Evolutionary conservation across 2,797 vertebrate genomes (phyloP).

Genomic region (Eurystomus glaucurus): DNA sequence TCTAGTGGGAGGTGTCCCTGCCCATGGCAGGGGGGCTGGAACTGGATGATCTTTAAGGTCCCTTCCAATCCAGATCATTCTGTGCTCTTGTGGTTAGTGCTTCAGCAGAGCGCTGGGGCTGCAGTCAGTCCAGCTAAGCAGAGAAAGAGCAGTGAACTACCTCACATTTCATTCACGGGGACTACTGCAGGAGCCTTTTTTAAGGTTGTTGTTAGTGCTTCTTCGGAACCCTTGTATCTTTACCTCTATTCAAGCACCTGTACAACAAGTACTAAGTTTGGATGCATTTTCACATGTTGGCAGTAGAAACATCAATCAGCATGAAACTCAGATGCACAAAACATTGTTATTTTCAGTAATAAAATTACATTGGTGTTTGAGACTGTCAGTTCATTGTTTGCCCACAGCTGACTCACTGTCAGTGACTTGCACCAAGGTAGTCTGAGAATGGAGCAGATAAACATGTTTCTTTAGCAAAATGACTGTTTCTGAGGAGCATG

Average conservation of each 20-base stretch:
- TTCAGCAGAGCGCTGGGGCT: neutral
- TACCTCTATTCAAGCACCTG: neutral
- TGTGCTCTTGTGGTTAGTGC: neutral
- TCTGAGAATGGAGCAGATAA: neutral
- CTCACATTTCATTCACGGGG: neutral
- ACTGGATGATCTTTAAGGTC: too few species aligned
- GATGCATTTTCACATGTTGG: neutral
- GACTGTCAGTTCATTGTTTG: neutral
- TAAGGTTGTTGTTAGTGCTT: neutral
- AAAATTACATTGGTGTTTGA: neutral
- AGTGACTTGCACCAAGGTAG: neutral
- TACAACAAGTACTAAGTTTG: neutral
- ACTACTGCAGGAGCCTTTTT: too few species aligned
- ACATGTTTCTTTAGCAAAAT: slow-evolving; percentile 14
- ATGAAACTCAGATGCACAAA: neutral
- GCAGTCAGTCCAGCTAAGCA: neutral
- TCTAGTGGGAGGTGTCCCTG: too few species aligned
- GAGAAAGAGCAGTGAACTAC: neutral
- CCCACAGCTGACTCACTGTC: neutral
- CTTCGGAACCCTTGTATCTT: neutral
- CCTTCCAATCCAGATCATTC: too few species aligned
- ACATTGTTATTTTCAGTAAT: neutral
- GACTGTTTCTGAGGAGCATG: neutral
- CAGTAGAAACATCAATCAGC: neutral
- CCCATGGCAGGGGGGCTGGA: too few species aligned